These are phyloP conservation scores for Diachasma alloeum DNA, from an alignment of 1,140 invertebrate genomes.

Conservation along the genomic window DNA sequence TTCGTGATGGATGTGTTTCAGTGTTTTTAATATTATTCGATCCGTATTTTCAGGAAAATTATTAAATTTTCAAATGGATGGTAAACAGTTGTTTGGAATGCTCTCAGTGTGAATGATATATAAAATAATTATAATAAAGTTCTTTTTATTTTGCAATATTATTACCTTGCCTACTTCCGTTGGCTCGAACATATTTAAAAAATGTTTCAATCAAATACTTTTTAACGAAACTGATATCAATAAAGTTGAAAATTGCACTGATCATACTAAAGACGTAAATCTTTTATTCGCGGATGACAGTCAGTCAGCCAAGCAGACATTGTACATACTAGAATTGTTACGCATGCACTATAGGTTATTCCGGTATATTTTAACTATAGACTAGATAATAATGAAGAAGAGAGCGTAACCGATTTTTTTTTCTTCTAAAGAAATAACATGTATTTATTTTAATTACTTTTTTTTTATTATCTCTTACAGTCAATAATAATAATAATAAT, in stretches of 20 bases:
- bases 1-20: no score
- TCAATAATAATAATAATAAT: no score
- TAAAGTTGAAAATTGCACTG: neutral
- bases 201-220: neutral
- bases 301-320: neutral
- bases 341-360: neutral
- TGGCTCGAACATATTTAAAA: conserved; percentile 47
- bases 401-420: no score
- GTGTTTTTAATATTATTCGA: no score
- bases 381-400: no score
- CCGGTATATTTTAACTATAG: no score
- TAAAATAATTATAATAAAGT: neutral
- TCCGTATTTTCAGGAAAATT: no score
- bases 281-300: neutral
- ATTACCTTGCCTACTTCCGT: conserved; percentile 52
- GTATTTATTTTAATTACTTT: no score
- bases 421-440: neutral
- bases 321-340: neutral
- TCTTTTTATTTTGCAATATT: neutral
- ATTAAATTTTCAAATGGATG: neutral
- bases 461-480: no score
- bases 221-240: neutral
- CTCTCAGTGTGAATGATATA: neutral
- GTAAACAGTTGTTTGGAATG: neutral
- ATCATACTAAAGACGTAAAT: conserved; percentile 20